Conservation (phyloP, 2,797 vertebrate species). For the Xerus rutilus region DNA sequence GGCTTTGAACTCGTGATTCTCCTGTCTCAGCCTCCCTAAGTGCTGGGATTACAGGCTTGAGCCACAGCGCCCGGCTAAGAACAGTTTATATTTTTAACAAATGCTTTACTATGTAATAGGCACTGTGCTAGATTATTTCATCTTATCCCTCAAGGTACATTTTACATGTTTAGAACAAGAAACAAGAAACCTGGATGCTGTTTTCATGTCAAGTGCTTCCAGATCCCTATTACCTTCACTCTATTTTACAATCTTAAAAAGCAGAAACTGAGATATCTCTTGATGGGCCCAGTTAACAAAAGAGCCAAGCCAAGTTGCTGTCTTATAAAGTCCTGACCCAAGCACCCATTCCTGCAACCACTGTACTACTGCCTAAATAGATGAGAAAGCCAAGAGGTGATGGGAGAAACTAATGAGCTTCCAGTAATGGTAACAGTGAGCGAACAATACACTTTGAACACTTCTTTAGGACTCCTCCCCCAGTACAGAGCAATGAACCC, state of each 20-base stretch:
- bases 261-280: neutral
- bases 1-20: too few species aligned
- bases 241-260: neutral
- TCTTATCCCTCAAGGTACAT: neutral
- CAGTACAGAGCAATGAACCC: too few species aligned
- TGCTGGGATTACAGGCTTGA: too few species aligned
- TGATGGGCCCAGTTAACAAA: neutral
- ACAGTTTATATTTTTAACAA: neutral
- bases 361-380: neutral
- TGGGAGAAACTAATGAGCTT: neutral
- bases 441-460: neutral
- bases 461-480: neutral
- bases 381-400: neutral
- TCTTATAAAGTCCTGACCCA: neutral
- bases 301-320: neutral
- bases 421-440: neutral
- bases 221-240: neutral
- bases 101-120: neutral
- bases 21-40: too few species aligned
- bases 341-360: neutral
- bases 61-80: too few species aligned
- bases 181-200: too few species aligned
- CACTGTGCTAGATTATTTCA: neutral
- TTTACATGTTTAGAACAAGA: neutral
- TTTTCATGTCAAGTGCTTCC: neutral